Evolutionary conservation across 2,888 invertebrate genomes (phyloP), one percentile per base, ranked within the genome.

Genomic region (Patella ulyssiponensis): DNA sequence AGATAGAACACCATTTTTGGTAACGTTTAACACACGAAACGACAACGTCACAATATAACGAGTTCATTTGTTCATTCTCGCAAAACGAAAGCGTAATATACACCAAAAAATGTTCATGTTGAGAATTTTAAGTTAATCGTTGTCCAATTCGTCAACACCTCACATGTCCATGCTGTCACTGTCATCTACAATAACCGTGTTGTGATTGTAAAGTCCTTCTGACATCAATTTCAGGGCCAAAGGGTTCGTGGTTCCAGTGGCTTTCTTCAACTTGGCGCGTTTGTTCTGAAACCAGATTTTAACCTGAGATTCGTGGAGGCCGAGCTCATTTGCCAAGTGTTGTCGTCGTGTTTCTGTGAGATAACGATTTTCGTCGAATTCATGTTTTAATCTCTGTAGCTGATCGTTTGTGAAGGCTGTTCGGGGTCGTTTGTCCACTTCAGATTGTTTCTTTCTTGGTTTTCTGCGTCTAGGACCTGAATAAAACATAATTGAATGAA

Each of bases 271-370:
- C 93, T 98, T 98, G 82, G 98, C 98, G 17, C 98, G 94, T 91
- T 98, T 98, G 93, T 98, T 98, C 96, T 95, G 97, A 93, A 98
- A 97, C 97, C 97, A 98, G 92, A 98, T 97, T 93, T 98, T 98
- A 86, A 94, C 98, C 93, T 98, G 98, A 0, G 97, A 97, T 92
- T 99, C 98, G 87, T 98, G 97, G 80, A 98, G 93, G 0, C 96
- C 96, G 78, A 98, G 93, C 88, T 98, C 97, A 2, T 95, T 94
- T n/a, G 98, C 97, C 82, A 98, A 93, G 83, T 96, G 95, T 91
- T 97, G 97, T 69, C 98, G 94, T 84, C 98, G 93, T 80, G 96
- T 94, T 92, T 99, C 98, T 0, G 97, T 98, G 87, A 99, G 94
- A 93, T 99, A 92, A 53, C 86, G 86, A 96, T 86, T 92, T 75